Percentiles rank a stretch among this genome's conserved stretches.
phyloP scores from a whole-genome alignment of 2,113 vertebrate genomes.

The Oncorhynchus masou region DNA sequence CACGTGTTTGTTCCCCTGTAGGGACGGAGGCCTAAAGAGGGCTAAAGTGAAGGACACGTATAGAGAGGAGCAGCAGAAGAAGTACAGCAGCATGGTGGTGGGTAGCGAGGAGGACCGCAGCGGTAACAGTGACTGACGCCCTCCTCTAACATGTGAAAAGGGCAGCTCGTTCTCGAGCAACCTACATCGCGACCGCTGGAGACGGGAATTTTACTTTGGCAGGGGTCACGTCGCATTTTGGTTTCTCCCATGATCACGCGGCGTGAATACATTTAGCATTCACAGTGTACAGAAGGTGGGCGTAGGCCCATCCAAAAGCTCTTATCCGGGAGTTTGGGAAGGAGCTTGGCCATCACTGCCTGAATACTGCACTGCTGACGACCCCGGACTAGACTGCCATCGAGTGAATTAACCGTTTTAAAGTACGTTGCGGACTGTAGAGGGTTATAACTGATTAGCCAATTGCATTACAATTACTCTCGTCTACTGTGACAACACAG shows the following conservation, averaged over 20 bases:
- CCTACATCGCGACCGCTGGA: too few relatives aligned
- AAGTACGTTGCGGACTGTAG: neutral
- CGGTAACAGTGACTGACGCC: slow-evolving; percentile 68
- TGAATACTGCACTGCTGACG: neutral
- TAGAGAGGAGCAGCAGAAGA: slow-evolving; percentile 91
- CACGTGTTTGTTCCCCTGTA: slow-evolving; percentile 53
- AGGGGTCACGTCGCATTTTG: too few relatives aligned
- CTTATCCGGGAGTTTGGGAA: neutral
- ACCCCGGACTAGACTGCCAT: neutral
- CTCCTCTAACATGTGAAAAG: too few relatives aligned
- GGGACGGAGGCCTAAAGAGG: slow-evolving; percentile 95
- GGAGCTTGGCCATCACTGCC: neutral
- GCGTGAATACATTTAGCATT: too few relatives aligned
- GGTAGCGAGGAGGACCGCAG: slow-evolving; percentile 70
- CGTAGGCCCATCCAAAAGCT: too few relatives aligned
- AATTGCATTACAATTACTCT: neutral
- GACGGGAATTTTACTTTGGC: too few relatives aligned
- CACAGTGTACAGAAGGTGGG: too few relatives aligned
- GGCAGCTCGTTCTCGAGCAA: too few relatives aligned
- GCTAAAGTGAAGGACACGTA: slow-evolving; percentile 89
- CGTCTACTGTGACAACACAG: neutral
- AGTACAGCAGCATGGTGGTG: slow-evolving; percentile 92
- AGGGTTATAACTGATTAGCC: neutral
- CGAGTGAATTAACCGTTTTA: neutral
- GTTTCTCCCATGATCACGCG: too few relatives aligned